Evolutionary conservation across 1,140 invertebrate genomes (phyloP).

Genomic region (Thrips palmi): DNA sequence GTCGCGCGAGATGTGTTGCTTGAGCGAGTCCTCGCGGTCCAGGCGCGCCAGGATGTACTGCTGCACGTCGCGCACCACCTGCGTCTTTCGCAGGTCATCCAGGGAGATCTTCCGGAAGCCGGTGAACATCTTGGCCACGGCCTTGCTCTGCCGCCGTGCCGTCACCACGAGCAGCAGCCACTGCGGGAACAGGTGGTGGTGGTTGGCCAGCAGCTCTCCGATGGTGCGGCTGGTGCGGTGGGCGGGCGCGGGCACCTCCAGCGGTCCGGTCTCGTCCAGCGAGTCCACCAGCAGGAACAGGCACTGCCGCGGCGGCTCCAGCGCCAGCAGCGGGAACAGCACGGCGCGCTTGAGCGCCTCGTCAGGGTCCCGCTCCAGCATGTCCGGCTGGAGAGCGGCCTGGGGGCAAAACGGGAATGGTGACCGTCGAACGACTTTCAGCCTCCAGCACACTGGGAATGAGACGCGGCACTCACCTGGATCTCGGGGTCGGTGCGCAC

Average conservation of each 20-base stretch:
- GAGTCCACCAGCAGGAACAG: slow-evolving; percentile 80
- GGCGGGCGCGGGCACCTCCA: slow-evolving; percentile 19
- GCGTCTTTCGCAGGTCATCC: slow-evolving; percentile 75
- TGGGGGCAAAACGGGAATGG: too few relatives aligned
- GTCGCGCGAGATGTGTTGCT: slow-evolving; percentile 62
- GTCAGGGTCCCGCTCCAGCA: slow-evolving; percentile 65
- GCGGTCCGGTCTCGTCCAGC: slow-evolving; percentile 54
- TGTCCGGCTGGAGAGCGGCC: slow-evolving; percentile 44
- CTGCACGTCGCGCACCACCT: slow-evolving; percentile 80
- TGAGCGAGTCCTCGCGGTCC: slow-evolving; percentile 60
- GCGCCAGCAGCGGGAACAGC: slow-evolving; percentile 67
- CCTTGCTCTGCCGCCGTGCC: slow-evolving; percentile 66
- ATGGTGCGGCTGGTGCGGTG: slow-evolving; percentile 42
- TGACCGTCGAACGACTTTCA: background rate
- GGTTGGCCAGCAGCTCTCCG: slow-evolving; percentile 67
- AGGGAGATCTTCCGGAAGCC: slow-evolving; percentile 84
- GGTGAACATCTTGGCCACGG: slow-evolving; percentile 77
- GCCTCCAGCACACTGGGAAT: background rate
- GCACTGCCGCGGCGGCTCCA: slow-evolving; percentile 62
- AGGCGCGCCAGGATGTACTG: slow-evolving; percentile 83
- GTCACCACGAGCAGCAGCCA: slow-evolving; percentile 86
- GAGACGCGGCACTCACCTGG: slow-evolving; percentile 2
- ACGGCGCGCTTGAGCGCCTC: slow-evolving; percentile 78
- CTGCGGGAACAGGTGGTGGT: slow-evolving; percentile 81
- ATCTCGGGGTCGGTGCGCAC: slow-evolving; percentile 49